A percentile compares a stretch with the other conserved stretches of the same genome.
Conservation (phyloP, 2,888 invertebrate genomes). For the Sinopyrophorus schimmeli region DNA sequence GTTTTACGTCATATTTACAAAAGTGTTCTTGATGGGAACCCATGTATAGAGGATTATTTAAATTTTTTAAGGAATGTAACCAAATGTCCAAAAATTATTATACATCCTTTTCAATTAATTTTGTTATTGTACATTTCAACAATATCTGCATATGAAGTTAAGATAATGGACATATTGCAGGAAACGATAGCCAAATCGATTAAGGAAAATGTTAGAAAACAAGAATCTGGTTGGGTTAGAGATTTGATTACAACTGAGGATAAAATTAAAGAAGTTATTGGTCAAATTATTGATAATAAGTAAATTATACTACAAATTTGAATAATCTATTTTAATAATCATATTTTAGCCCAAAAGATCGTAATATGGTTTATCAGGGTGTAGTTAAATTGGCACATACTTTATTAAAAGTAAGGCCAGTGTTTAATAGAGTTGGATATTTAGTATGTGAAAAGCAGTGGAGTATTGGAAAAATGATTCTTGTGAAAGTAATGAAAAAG, state of each 20-base stretch:
- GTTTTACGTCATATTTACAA: slow-evolving; percentile 63
- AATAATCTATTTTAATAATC: slow-evolving; percentile 1
- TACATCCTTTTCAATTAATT: slow-evolving; percentile 67
- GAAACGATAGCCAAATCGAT: slow-evolving; percentile 45
- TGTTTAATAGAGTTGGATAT: slow-evolving; percentile 43
- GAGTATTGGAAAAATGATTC: slow-evolving; percentile 60
- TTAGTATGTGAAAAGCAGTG: slow-evolving; percentile 53
- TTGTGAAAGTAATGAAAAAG: slow-evolving; percentile 63
- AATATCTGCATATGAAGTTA: slow-evolving; percentile 56
- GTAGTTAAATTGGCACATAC: slow-evolving; percentile 54
- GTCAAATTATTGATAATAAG: slow-evolving; percentile 57
- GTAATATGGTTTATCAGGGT: slow-evolving; percentile 56
- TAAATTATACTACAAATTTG: slow-evolving; percentile 39
- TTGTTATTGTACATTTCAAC: slow-evolving; percentile 60
- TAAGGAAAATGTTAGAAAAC: slow-evolving; percentile 48
- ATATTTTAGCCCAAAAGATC: slow-evolving; percentile 46
- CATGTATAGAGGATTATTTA: slow-evolving; percentile 56
- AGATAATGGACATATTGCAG: slow-evolving; percentile 52
- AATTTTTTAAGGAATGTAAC: slow-evolving; percentile 56
- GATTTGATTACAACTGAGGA: slow-evolving; percentile 50
- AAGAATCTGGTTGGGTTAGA: slow-evolving; percentile 61
- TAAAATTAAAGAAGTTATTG: slow-evolving; percentile 54
- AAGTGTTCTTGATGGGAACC: slow-evolving; percentile 53
- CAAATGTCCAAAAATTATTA: slow-evolving; percentile 61
- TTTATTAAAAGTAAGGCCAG: slow-evolving; percentile 48